Evolutionary conservation across 2,797 vertebrate species (phyloP).

Genomic region (Aphelocoma californica): DNA sequence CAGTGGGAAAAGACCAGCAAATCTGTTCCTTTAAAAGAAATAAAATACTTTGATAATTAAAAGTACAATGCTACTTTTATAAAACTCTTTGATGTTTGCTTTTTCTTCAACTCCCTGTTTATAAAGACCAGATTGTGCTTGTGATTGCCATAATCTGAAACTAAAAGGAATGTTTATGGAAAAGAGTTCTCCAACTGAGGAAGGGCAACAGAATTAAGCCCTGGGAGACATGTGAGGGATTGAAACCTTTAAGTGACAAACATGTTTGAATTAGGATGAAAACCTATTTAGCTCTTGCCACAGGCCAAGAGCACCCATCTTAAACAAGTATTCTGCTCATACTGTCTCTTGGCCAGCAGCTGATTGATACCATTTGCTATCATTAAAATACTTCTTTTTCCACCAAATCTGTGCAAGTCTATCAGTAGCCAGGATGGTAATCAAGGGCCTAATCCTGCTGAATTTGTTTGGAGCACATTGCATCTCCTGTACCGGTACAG

Average conservation of each 20-base stretch:
- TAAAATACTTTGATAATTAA: conserved; percentile 33
- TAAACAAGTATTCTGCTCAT: background rate
- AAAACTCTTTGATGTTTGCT: conserved; percentile 1
- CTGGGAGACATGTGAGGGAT: background rate
- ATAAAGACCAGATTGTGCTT: conserved; percentile 1
- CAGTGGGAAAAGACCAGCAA: conserved; percentile 17
- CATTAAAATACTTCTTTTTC: background rate
- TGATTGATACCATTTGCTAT: background rate
- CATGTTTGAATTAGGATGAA: background rate
- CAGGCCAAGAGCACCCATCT: background rate
- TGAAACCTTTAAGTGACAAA: background rate
- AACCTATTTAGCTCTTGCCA: background rate
- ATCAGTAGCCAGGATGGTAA: background rate
- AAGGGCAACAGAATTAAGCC: background rate
- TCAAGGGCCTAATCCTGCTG: background rate
- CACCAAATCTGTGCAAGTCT: background rate
- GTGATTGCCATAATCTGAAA: background rate
- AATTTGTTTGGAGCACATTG: background rate
- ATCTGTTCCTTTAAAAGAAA: conserved; percentile 16
- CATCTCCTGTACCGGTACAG: background rate
- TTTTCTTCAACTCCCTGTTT: conserved; percentile 15
- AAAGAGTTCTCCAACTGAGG: background rate
- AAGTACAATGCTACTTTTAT: conserved; percentile 36
- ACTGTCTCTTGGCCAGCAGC: background rate
- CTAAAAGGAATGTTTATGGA: conserved; percentile 2